Evolutionary conservation across 1,140 invertebrate species (phyloP).

Genomic region (Leptinotarsa texana): DNA sequence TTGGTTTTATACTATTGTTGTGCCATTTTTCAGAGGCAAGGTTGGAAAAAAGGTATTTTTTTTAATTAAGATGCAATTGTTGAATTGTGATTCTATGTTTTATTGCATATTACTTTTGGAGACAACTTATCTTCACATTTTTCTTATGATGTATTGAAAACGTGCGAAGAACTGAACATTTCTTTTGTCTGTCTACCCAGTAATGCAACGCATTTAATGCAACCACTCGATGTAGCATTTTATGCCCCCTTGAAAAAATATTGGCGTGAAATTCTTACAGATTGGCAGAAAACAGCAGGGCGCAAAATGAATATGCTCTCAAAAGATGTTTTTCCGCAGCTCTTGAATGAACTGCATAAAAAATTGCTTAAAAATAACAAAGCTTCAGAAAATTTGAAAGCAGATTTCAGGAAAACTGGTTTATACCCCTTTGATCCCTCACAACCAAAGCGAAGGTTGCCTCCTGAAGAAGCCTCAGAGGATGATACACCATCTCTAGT

Average conservation of each 20-base stretch:
- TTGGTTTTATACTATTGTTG: background rate
- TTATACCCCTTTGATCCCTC: no score
- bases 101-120: background rate
- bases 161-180: constrained; percentile 11
- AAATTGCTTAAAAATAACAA: no score
- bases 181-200: constrained; percentile 5
- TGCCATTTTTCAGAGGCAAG: constrained; percentile 5
- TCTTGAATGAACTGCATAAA: no score
- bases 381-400: no score
- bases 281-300: background rate
- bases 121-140: background rate
- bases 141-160: background rate
- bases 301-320: no score
- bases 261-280: background rate
- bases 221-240: constrained; percentile 3
- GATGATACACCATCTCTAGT: no score
- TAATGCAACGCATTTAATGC: constrained; percentile 14
- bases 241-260: constrained; percentile 5
- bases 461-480: no score
- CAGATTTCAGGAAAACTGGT: no score
- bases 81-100: background rate
- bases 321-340: no score
- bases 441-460: no score
- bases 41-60: background rate
- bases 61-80: background rate